Evolutionary conservation across 2,113 vertebrate species (phyloP).

Genomic region (Ovis canadensis): DNA sequence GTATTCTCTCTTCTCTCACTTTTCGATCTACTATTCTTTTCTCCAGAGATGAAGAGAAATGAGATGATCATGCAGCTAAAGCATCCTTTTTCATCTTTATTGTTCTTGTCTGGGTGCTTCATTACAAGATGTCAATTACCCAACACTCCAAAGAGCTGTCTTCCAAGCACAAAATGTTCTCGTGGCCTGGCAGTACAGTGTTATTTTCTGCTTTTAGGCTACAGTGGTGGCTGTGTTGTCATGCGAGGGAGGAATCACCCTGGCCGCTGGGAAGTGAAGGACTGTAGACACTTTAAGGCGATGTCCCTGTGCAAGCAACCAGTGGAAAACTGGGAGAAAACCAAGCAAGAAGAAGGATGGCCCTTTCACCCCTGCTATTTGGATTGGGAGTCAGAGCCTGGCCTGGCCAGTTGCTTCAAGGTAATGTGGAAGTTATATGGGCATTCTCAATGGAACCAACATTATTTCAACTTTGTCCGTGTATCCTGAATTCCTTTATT

Average conservation of each 20-base stretch:
- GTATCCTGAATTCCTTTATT: neutral
- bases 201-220: constrained; percentile 76
- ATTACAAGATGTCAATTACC: constrained; percentile 30
- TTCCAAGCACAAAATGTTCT: neutral
- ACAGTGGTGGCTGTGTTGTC: constrained; percentile 88
- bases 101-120: constrained; percentile 34
- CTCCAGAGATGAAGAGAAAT: constrained; percentile 20
- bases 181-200: neutral
- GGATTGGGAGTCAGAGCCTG: constrained; percentile 88
- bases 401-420: constrained; percentile 90
- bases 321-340: constrained; percentile 76
- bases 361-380: constrained; percentile 82
- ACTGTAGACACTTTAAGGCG: constrained; percentile 87
- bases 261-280: constrained; percentile 94
- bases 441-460: neutral
- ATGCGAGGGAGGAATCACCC: constrained; percentile 82
- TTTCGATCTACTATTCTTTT: constrained; percentile 14
- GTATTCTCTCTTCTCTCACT: constrained; percentile 10
- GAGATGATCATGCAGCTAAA: neutral
- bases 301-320: constrained; percentile 90
- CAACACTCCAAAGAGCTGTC: neutral
- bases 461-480: neutral
- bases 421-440: constrained; percentile 68
- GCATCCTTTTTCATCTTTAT: constrained; percentile 8
- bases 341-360: constrained; percentile 78